These are phyloP conservation scores for Pangasius macronema DNA, from an alignment of 2,797 vertebrate genomes.

Conservation along the genomic window DNA sequence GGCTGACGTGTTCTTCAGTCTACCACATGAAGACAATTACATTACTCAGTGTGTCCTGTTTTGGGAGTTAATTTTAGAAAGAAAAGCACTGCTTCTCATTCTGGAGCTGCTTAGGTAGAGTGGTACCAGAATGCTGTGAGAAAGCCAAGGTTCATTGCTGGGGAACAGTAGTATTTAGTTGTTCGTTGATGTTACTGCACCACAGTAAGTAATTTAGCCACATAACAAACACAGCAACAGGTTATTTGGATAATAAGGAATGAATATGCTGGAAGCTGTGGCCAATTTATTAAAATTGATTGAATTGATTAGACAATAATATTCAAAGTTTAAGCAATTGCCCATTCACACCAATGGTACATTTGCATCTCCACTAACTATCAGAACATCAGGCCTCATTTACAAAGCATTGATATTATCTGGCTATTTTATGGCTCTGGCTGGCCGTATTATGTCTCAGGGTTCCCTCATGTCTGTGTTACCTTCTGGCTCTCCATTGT, in stretches of 20 bases:
- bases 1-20: background rate
- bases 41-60: background rate
- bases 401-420: background rate
- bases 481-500: too few species aligned
- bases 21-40: background rate
- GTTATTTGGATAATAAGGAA: background rate
- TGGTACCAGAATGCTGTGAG: background rate
- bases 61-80: background rate
- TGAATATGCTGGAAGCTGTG: background rate
- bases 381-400: too few species aligned
- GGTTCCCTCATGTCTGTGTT: background rate
- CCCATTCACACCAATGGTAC: background rate
- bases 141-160: background rate
- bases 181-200: background rate
- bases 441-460: background rate
- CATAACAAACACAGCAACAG: background rate
- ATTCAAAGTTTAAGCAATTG: background rate
- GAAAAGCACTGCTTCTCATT: background rate
- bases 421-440: background rate
- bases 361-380: too few species aligned
- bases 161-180: background rate
- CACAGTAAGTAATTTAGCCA: background rate
- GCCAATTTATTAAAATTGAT: background rate
- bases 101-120: background rate
- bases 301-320: background rate